Evolutionary conservation across 1,140 invertebrate species (phyloP), one percentile per base, ranked within the genome.

Genomic region (Drosophila mayri): DNA sequence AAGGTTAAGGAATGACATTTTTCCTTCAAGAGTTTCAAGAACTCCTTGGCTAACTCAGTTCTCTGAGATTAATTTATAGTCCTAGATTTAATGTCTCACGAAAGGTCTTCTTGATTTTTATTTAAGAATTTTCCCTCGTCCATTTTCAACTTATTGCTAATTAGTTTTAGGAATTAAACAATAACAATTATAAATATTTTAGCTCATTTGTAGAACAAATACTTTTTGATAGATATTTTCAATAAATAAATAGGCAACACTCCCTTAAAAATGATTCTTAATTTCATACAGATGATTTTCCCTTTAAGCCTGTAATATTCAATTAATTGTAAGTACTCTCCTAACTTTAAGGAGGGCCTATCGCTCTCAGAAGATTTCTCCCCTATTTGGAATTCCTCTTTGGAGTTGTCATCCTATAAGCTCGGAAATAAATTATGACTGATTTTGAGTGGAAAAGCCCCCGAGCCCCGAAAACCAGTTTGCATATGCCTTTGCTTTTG

Each of bases 371-470:
- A 37, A 54, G 32, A 18, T 7, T 1, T 50, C n/a, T 3, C 16
- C 10, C n/a, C 7, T 8, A 4, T 30, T 32, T 20, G n/a, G 11
- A 37, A 37, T 37, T 54, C 8, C 54, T 38, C n/a, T 25, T 57
- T 25, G 54, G 54, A 57, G 54, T 57, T 57, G 54, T 57, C 54
- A 57, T 40, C 54, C 57, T 38, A 64, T 64, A 61, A 64, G 62
- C 62, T 28, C 10, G 55, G 20, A 41, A 64, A 32, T 61, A 64
- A 64, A 40, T 64, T 64, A 64, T 64, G 38, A 22, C 16, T 22
- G 61, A 32, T 61, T 64, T 32, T 54, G 14, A 22, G 47, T 9
- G 18, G 61, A 25, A 40, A 32, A 38, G 7, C 16, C 14, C 14
- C n/a, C n/a, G n/a, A 30, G 16, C 1, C 3, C 18, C 11, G 18